Evolutionary conservation across 2,888 invertebrate species (phyloP).

Genomic region (Ectemnius cavifrons): DNA sequence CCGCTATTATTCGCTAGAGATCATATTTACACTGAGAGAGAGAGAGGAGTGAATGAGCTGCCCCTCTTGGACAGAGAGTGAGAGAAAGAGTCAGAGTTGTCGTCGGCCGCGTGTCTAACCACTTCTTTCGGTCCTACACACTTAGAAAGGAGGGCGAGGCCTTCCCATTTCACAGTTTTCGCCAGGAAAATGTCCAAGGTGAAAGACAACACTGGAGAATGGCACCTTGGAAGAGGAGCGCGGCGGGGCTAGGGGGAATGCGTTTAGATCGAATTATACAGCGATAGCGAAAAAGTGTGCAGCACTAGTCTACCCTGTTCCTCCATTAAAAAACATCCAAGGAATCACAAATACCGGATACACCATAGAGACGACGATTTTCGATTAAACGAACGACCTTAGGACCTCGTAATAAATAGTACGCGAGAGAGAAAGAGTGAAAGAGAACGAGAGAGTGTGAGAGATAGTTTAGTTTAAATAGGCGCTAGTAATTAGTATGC

Average conservation of each 20-base stretch:
- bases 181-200: slow-evolving; percentile 17
- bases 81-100: too few relatives aligned
- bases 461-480: slow-evolving; percentile 57
- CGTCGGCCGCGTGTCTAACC: too few relatives aligned
- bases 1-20: slow-evolving; percentile 70
- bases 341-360: slow-evolving; percentile 60
- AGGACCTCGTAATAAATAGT: slow-evolving; percentile 49
- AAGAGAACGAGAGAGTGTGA: slow-evolving; percentile 6
- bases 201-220: background rate
- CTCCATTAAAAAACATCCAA: slow-evolving; percentile 71
- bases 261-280: slow-evolving; percentile 46
- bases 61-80: slow-evolving; percentile 23
- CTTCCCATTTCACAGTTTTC: slow-evolving; percentile 5
- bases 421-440: slow-evolving; percentile 2
- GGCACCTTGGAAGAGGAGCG: background rate
- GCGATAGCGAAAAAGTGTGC: slow-evolving; percentile 66
- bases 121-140: too few relatives aligned
- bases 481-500: slow-evolving; percentile 46
- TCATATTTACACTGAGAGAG: slow-evolving; percentile 68
- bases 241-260: background rate
- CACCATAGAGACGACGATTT: slow-evolving; percentile 59
- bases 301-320: slow-evolving; percentile 76
- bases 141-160: slow-evolving; percentile 6
- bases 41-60: slow-evolving; percentile 36
- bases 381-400: slow-evolving; percentile 31